Evolutionary conservation across 2,888 invertebrate species (phyloP), one percentile per base, ranked within the genome.

Genomic region (Cerceris rybyensis): DNA sequence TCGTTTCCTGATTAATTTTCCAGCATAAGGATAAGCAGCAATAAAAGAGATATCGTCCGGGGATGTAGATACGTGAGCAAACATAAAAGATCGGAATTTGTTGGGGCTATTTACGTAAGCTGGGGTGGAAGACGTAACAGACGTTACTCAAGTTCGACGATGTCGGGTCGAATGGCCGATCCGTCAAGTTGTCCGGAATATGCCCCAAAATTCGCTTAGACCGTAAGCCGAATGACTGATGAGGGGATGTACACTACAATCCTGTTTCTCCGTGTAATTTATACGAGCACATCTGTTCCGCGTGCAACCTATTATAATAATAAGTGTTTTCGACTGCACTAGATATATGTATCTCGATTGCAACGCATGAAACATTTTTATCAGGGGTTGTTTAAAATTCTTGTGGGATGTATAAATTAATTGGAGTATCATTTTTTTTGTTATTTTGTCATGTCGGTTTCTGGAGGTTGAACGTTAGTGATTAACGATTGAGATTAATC

Each of bases 151-250:
- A 78, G 69, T 70, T 42, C 67, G 74, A 71, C 69, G 60, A 59
- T 61, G 70, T 49, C 69, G 57, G 70, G 54, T 54, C 66, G 73
- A 60, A 41, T 50, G 28, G 41, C 58, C 78, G 75, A 85, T 85
- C 75, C 84, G 81, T 85, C 85, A 83, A 74, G 68, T 81, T 73
- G 79, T 68, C 70, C 64, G 43, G 57, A 71, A 71, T 55, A 60
- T 60, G 58, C 59, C 67, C 58, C 65, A 66, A 78, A 82, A 78
- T 57, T 78, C 74, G 64, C 68, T 67, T 57, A 72, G 64, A 46
- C 46, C 71, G 68, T 65, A 73, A 74, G 67, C 57, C 80, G 70
- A 81, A 77, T 83, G 84, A 84, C 75, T 76, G 83, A 81, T 78
- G 78, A 57, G 70, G 58, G 50, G 57, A 69, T 58, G 61, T 63